Percentiles rank a stretch among this genome's conserved stretches.
Evolutionary conservation across 2,888 invertebrate species (phyloP).

Genomic region (Luffia ferchaultella): DNA sequence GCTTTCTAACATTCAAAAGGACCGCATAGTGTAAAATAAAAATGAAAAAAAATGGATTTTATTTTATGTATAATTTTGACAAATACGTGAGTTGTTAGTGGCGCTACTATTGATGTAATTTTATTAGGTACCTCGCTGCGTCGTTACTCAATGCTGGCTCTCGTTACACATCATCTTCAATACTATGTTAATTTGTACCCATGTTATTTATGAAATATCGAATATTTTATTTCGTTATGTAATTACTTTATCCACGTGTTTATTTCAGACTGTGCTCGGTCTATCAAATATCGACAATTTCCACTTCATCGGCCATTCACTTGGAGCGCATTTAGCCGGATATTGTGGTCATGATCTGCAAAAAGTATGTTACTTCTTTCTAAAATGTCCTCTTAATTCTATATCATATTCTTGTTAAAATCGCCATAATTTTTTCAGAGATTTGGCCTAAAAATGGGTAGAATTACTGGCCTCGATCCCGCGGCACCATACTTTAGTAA

Average conservation of each 20-base stretch:
- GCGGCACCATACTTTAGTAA: slow-evolving; percentile 91
- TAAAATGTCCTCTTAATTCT: no score
- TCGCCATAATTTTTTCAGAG: slow-evolving; percentile 40
- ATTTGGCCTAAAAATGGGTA: slow-evolving; percentile 74
- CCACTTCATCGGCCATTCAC: slow-evolving; percentile 87
- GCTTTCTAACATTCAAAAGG: no score
- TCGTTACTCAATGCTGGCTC: no score
- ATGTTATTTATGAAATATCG: no score
- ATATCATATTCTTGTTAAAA: no score
- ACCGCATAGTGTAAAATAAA: background rate
- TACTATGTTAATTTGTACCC: no score
- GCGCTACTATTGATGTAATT: no score
- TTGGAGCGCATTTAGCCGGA: slow-evolving; percentile 86
- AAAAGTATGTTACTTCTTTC: slow-evolving; percentile 61
- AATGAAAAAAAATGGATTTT: background rate
- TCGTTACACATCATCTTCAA: no score
- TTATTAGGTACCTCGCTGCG: no score
- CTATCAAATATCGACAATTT: slow-evolving; percentile 70
- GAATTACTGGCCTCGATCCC: slow-evolving; percentile 90
- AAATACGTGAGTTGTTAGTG: no score
- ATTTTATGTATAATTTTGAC: background rate
- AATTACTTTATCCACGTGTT: no score
- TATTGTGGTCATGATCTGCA: slow-evolving; percentile 83
- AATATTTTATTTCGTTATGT: no score
- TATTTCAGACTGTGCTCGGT: slow-evolving; percentile 57